A percentile compares a stretch with the other conserved stretches of the same genome.
Conservation (phyloP, 2,113 vertebrate species). For the Poeciliopsis turrubarensis region DNA sequence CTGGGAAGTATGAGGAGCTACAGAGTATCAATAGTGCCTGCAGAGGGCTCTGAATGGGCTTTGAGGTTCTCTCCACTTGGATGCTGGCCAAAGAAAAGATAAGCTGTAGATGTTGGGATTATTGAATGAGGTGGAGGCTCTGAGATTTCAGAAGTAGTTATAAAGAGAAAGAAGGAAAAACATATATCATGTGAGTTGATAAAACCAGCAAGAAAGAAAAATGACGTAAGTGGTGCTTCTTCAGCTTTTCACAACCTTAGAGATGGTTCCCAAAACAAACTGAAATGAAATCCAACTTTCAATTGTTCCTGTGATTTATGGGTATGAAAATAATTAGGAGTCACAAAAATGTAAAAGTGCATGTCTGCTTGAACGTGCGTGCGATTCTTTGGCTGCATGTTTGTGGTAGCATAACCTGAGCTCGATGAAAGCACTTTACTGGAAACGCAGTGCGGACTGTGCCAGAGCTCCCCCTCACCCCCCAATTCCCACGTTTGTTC, state of each 20-base stretch:
- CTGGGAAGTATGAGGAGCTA: conserved; percentile 11
- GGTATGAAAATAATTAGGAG: conserved; percentile 28
- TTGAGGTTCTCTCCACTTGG: neutral
- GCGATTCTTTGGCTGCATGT: conserved; percentile 2
- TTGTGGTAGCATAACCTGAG: conserved; percentile 15
- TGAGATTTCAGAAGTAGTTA: neutral
- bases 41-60: conserved; percentile 2
- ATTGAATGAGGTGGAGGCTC: conserved; percentile 29
- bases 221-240: neutral
- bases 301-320: conserved; percentile 4
- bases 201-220: neutral
- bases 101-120: conserved; percentile 44
- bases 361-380: neutral
- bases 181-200: neutral
- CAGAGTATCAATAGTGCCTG: conserved; percentile 13
- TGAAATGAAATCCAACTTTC: neutral
- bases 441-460: conserved; percentile 17
- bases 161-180: conserved; percentile 2
- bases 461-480: conserved; percentile 8
- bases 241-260: neutral
- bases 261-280: conserved; percentile 1
- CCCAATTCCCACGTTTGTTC: conserved; percentile 8
- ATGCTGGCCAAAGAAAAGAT: conserved; percentile 55
- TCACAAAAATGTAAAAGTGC: conserved; percentile 7
- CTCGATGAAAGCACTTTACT: conserved; percentile 49